A percentile compares a stretch with the other conserved stretches of the same genome.
Conservation (phyloP, 2,113 vertebrate species). For the Tachuris rubrigastra region DNA sequence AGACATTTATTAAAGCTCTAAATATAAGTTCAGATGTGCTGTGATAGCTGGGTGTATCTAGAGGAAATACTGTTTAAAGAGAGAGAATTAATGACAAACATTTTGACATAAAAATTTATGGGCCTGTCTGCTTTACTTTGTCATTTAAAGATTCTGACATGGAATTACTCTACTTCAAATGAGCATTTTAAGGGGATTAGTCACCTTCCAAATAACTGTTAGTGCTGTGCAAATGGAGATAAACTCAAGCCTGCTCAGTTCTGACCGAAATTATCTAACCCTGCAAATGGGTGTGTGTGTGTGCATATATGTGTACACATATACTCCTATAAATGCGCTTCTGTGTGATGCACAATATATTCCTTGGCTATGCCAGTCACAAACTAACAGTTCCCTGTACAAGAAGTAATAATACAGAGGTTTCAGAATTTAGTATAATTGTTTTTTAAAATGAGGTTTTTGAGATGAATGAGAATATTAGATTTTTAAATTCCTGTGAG, state of each 20-base stretch:
- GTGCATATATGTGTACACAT: not conserved
- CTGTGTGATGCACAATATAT: not conserved
- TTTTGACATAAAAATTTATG: constrained; percentile 20
- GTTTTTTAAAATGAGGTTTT: not conserved
- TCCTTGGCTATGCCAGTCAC: not conserved
- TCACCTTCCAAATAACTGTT: not conserved
- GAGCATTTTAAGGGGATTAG: not conserved
- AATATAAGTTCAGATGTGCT: not conserved
- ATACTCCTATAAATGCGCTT: not conserved
- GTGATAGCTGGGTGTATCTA: not conserved
- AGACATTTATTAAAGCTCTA: constrained; percentile 1
- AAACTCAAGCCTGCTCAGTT: not conserved
- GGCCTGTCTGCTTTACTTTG: not conserved
- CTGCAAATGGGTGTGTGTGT: not conserved
- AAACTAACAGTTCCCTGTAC: not conserved
- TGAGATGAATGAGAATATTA: not conserved
- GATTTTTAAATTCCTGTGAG: not conserved
- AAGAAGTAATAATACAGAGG: not conserved
- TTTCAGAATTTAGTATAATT: not conserved
- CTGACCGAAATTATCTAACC: not conserved
- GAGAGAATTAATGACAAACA: not conserved
- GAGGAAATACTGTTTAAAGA: not conserved
- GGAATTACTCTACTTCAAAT: not conserved
- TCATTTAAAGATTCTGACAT: not conserved
- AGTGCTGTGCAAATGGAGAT: not conserved